Evolutionary conservation across 2,113 vertebrate species (phyloP).

Genomic region (Micromys minutus): DNA sequence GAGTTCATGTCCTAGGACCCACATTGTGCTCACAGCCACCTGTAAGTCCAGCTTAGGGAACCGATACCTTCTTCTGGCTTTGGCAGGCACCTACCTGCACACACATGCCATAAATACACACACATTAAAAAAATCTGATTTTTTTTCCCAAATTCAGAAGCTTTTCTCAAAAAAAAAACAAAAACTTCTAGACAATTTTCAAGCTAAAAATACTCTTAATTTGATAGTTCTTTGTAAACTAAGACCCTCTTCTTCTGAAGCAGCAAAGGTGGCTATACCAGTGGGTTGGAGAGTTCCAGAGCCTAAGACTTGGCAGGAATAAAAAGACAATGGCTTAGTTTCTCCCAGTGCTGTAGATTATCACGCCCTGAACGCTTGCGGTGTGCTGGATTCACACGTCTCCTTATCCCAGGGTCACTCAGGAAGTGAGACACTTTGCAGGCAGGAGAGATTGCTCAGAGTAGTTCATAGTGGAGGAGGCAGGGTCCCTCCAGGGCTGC

Average conservation of each 20-base stretch:
- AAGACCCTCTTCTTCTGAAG: not conserved
- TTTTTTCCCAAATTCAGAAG: not conserved
- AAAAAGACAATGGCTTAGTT: not conserved
- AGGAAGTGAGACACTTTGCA: not conserved
- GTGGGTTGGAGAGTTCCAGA: not conserved
- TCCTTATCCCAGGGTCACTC: not conserved
- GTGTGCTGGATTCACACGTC: not conserved
- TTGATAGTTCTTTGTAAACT: conserved; percentile 5
- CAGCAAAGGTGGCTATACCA: not conserved
- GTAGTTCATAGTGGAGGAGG: not conserved
- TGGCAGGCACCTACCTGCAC: too few relatives aligned
- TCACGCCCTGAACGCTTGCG: not conserved
- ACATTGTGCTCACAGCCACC: not conserved
- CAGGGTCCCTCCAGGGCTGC: not conserved
- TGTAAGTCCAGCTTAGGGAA: not conserved
- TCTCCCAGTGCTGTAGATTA: not conserved
- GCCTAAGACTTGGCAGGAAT: not conserved
- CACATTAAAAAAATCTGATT: not conserved
- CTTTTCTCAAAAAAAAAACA: not conserved
- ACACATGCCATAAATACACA: not conserved
- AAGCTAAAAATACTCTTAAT: not conserved
- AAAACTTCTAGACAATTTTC: not conserved
- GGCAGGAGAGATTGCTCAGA: not conserved
- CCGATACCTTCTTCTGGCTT: too few relatives aligned
- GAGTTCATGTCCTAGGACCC: not conserved